Base-by-base conservation (phyloP, 1,140 invertebrate genomes). In the Homalodisca vitripennis region DNA sequence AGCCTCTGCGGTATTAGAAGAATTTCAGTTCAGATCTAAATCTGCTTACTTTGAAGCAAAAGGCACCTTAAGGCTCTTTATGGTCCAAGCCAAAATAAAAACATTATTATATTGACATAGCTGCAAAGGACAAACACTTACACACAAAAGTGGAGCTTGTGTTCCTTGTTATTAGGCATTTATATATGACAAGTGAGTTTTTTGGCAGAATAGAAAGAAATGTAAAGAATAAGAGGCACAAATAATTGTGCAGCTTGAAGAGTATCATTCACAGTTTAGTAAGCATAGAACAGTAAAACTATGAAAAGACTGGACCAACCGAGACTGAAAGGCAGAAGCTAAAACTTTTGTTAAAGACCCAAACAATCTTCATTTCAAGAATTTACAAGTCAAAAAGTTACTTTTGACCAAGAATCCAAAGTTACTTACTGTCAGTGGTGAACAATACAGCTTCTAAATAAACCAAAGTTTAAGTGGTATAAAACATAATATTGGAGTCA, bases 51-150 rank as follows among this genome's bases (percentile, higher is more conserved):
- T 60, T 68, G 55, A 67, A 13, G 27, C 20, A 20, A 72, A 70
- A 47, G 66, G 67, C 30, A 70, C 34, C 26, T 69, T 77, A 41
- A 48, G 74, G 20, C 46, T 75, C 13, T 68, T 74, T 24, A 67
- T 71, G 17, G 72, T 67, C 72, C 41, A 26, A 71, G 72, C 41
- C 76, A 77, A 68, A 78, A 79, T 64, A 79, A 77, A 73, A 78
- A 77, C 63, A 55, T 66, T 17, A 73, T 75, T 46, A 29, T 77
- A 3, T 72, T 71, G 34, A 73, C 69, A 65, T 60, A 71, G 34
- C 30, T 3, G 34, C 70, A 46, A 32, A 64, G 55, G 62, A 66
- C 20, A 71, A 67, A 34, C 2, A 34, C 53, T 30, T 46, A 24
- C 55, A 74, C 62, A 31, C 46, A 55, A 66, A 70, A 55, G 41